A percentile compares a stretch with the other conserved stretches of the same genome.
These are phyloP conservation scores for Entomyzon cyanotis DNA, from an alignment of 2,113 vertebrate genomes.

Conservation along the genomic window DNA sequence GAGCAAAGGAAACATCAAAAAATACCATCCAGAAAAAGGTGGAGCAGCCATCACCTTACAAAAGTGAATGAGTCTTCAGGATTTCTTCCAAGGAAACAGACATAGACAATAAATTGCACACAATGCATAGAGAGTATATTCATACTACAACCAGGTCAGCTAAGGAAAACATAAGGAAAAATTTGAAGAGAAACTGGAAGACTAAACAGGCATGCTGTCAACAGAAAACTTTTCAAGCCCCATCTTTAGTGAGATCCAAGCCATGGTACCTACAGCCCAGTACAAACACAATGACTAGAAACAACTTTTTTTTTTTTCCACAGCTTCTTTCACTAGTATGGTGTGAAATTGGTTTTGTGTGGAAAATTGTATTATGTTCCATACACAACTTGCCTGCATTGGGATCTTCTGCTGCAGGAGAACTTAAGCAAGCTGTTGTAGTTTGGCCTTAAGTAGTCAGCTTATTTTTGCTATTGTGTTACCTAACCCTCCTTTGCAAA, in stretches of 20 bases:
- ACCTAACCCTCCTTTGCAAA: background rate
- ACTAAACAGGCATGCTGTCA: background rate
- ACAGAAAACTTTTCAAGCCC: background rate
- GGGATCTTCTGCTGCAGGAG: background rate
- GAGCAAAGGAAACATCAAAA: background rate
- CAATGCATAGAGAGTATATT: background rate
- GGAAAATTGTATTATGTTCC: background rate
- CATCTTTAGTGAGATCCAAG: background rate
- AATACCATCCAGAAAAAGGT: background rate
- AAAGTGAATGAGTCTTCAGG: background rate
- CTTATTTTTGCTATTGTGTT: background rate
- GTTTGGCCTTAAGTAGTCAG: background rate
- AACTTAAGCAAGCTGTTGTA: background rate
- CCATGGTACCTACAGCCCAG: background rate
- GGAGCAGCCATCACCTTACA: background rate
- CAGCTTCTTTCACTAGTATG: background rate
- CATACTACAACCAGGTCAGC: background rate
- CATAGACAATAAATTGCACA: background rate
- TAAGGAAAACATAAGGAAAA: background rate
- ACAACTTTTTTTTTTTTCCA: background rate
- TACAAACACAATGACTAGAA: background rate
- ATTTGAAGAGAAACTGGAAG: background rate
- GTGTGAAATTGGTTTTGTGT: background rate
- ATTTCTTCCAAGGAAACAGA: background rate
- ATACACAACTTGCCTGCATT: background rate